A percentile compares a stretch with the other conserved stretches of the same genome.
These are phyloP conservation scores for Euglossa dilemma DNA, from an alignment of 1,140 invertebrate species.

Conservation along the genomic window DNA sequence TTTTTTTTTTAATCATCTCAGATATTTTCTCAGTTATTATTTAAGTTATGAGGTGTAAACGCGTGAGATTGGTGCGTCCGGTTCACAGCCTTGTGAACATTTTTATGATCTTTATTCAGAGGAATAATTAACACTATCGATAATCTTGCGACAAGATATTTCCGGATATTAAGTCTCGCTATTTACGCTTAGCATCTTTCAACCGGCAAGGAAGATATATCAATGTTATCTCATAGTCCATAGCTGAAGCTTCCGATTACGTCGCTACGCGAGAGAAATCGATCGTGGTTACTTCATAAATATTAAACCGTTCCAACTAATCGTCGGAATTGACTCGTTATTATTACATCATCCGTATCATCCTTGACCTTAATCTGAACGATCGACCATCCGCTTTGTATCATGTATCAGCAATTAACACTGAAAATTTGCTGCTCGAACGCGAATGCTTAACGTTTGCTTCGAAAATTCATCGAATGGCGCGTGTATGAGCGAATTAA, in stretches of 20 bases:
- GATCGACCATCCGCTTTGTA: not conserved
- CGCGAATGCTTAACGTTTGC: not conserved
- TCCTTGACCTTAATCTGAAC: conserved; percentile 17
- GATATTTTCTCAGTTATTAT: not conserved
- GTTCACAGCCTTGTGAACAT: not conserved
- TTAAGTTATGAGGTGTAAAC: not conserved
- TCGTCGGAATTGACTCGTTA: no score
- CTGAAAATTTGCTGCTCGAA: not conserved
- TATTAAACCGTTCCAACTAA: not conserved
- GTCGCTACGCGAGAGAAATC: not conserved
- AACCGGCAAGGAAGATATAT: not conserved
- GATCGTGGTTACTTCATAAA: not conserved
- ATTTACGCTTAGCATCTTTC: not conserved
- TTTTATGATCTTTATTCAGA: not conserved
- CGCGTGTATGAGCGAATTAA: conserved; percentile 30
- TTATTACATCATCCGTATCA: not conserved
- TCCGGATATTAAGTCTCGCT: not conserved
- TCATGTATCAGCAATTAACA: not conserved
- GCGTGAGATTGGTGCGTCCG: no score
- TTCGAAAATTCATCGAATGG: not conserved
- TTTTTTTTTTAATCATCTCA: no score
- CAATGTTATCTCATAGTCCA: not conserved
- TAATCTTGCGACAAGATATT: not conserved
- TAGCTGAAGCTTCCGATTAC: not conserved
- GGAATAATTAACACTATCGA: not conserved